These are phyloP conservation scores for Agrochola macilenta DNA, from an alignment of 2,888 invertebrate genomes.

Conservation along the genomic window DNA sequence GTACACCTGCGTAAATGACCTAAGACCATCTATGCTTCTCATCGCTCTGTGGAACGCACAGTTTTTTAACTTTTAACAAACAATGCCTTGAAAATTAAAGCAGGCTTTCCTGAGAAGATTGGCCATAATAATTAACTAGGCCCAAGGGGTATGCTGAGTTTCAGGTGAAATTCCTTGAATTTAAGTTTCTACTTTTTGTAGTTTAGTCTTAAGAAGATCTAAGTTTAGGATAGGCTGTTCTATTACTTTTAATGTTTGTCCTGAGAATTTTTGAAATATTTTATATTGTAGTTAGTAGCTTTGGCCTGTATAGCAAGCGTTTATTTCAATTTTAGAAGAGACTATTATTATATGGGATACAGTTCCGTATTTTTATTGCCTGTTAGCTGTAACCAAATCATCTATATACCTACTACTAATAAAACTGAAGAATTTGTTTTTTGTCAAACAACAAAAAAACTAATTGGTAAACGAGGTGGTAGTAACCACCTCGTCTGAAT, in stretches of 20 bases:
- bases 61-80: constrained; percentile 38
- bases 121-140: constrained; percentile 24
- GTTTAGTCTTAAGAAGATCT: background rate
- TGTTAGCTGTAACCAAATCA: too few relatives aligned
- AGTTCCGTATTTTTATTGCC: background rate
- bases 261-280: constrained; percentile 12
- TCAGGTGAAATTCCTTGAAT: background rate
- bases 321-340: background rate
- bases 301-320: background rate
- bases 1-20: background rate
- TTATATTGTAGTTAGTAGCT: background rate
- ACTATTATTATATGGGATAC: background rate
- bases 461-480: too few relatives aligned
- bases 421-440: too few relatives aligned
- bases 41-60: background rate
- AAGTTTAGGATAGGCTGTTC: background rate
- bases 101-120: background rate
- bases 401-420: too few relatives aligned
- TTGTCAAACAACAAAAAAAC: too few relatives aligned
- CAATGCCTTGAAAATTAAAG: constrained; percentile 39
- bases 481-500: too few relatives aligned
- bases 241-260: constrained; percentile 21
- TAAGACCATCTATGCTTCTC: background rate
- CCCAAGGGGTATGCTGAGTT: constrained; percentile 37
- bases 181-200: constrained; percentile 9